Percentiles rank a stretch among this genome's conserved stretches.
phyloP scores from a whole-genome alignment of 2,797 vertebrate genomes.

The Heteromormyrus szaboi region DNA sequence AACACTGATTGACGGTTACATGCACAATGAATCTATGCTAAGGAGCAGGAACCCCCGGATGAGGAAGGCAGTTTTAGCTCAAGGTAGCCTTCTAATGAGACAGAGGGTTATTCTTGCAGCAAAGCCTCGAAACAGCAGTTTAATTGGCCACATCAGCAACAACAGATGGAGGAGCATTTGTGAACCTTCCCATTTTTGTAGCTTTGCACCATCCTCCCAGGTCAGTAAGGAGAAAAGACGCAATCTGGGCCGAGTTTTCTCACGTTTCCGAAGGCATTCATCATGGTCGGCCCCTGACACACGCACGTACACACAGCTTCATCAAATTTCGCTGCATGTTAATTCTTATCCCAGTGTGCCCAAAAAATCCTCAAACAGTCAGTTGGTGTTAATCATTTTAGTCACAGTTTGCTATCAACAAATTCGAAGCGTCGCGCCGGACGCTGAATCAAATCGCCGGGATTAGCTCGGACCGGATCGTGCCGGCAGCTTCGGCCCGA shows the following conservation, averaged over 20 bases:
- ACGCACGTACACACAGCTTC: not conserved
- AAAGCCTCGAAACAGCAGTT: conserved; percentile 44
- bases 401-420: conserved; percentile 16
- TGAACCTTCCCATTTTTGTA: conserved; percentile 58
- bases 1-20: not conserved
- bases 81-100: conserved; percentile 45
- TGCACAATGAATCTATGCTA: not conserved
- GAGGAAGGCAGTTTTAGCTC: not conserved
- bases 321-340: not conserved
- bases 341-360: not conserved
- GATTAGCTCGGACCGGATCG: not conserved
- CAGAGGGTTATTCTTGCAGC: not conserved
- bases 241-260: not conserved
- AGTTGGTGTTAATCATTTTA: conserved; percentile 9
- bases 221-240: conserved; percentile 26
- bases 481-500: not conserved
- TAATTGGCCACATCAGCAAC: conserved; percentile 61
- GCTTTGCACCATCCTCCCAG: conserved; percentile 59
- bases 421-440: not conserved
- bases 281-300: not conserved
- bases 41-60: not conserved
- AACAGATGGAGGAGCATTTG: conserved; percentile 67
- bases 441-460: not conserved
- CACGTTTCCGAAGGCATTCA: conserved; percentile 29
- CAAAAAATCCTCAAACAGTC: not conserved